Conservation (phyloP, 2,113 vertebrate genomes). For the Xenus cinereus region DNA sequence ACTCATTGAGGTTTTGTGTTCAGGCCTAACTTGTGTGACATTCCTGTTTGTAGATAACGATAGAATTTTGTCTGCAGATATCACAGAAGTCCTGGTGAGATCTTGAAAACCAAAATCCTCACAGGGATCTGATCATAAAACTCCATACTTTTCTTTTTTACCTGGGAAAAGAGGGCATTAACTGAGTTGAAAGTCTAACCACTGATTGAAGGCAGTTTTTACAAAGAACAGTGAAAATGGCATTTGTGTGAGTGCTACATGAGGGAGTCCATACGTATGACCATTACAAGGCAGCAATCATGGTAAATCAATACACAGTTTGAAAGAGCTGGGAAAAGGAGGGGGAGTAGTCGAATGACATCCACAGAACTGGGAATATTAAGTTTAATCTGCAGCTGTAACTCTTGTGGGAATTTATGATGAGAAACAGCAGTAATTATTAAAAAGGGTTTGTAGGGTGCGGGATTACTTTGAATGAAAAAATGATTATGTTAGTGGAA, state of each 20-base stretch:
- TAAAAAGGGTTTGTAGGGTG: slow-evolving; percentile 6
- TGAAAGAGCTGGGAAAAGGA: neutral
- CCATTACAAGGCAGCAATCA: neutral
- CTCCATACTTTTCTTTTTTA: neutral
- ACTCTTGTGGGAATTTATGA: neutral
- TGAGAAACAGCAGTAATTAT: slow-evolving; percentile 36
- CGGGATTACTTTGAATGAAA: slow-evolving; percentile 2
- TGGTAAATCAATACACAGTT: neutral
- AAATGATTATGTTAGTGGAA: neutral
- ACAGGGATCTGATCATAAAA: neutral
- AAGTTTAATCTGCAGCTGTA: neutral
- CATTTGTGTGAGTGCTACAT: neutral
- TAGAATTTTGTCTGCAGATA: neutral
- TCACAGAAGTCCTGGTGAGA: neutral
- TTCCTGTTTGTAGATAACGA: neutral
- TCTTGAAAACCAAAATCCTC: neutral
- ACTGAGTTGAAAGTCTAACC: neutral
- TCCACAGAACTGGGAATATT: neutral
- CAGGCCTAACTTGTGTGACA: neutral
- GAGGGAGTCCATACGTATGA: neutral
- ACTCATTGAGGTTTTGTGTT: neutral
- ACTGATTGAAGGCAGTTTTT: neutral
- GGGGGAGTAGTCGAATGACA: neutral
- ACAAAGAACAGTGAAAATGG: neutral
- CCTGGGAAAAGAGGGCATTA: neutral